Percentiles rank a stretch among this genome's conserved stretches.
Evolutionary conservation across 2,113 vertebrate genomes (phyloP).

Genomic region (Cacatua alba): DNA sequence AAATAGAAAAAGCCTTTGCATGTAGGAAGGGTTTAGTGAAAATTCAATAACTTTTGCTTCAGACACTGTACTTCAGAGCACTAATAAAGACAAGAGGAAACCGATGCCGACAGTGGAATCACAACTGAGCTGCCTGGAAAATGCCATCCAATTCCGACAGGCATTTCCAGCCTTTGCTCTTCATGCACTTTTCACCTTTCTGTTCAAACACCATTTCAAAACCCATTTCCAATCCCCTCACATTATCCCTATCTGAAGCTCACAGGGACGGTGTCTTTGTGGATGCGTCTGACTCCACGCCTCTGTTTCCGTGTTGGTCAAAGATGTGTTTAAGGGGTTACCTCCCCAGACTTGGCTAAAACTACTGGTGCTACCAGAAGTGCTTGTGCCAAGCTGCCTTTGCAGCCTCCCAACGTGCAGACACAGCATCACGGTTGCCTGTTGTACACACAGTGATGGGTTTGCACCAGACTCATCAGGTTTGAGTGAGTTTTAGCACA

Average conservation of each 20-base stretch:
- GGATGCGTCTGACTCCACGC: not conserved
- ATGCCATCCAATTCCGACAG: not conserved
- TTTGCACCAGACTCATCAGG: not conserved
- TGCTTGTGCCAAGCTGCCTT: not conserved
- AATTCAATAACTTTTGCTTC: slow-evolving; percentile 77
- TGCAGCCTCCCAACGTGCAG: not conserved
- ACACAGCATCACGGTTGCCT: not conserved
- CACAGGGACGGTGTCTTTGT: not conserved
- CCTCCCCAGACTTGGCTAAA: not conserved
- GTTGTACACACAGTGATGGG: accelerated
- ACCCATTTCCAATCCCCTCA: not conserved
- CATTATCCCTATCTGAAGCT: not conserved
- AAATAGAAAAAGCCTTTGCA: slow-evolving; percentile 71
- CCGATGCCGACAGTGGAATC: slow-evolving; percentile 28
- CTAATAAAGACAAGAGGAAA: slow-evolving; percentile 70
- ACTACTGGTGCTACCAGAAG: accelerated
- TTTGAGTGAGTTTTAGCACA: not conserved
- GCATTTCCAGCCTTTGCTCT: not conserved
- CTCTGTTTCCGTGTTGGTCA: accelerated
- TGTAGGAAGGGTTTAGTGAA: slow-evolving; percentile 76
- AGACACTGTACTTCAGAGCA: slow-evolving; percentile 70
- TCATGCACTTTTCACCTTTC: not conserved
- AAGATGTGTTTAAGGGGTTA: not conserved
- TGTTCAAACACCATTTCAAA: not conserved
- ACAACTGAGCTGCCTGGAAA: not conserved